phyloP scores from a whole-genome alignment of 2,113 vertebrate genomes.

The Bubalus kerabau region DNA sequence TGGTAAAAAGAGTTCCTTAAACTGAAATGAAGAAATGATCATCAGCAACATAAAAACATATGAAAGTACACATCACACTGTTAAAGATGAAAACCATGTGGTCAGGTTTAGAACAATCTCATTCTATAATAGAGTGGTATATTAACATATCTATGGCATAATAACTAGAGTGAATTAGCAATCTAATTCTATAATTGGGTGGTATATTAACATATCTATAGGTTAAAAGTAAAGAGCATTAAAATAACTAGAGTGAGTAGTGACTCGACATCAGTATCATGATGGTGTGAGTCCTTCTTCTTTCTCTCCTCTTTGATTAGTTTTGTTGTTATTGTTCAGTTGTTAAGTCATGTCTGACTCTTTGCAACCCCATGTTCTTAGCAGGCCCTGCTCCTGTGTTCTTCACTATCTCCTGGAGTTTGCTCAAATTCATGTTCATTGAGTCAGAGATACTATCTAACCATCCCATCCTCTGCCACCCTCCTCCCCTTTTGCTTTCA shows the following conservation, averaged over 20 bases:
- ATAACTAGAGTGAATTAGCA: background rate
- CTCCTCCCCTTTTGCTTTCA: background rate
- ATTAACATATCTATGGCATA: background rate
- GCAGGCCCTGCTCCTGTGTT: background rate
- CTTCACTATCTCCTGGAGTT: background rate
- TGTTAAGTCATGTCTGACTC: background rate
- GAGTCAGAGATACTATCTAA: background rate
- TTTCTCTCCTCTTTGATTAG: background rate
- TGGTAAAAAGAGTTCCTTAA: background rate
- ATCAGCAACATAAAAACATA: background rate
- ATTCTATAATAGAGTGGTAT: background rate
- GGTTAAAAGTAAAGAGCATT: background rate
- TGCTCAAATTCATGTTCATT: background rate
- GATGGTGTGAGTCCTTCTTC: background rate
- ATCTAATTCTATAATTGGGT: background rate
- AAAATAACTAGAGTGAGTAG: background rate
- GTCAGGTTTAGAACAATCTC: background rate
- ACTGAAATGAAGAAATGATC: background rate
- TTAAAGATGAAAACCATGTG: background rate
- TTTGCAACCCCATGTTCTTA: background rate
- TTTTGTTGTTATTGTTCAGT: background rate
- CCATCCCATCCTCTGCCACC: background rate
- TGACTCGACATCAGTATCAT: background rate
- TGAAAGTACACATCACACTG: background rate
- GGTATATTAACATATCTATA: background rate